phyloP scores from a whole-genome alignment of 2,888 invertebrate genomes.

The Xylocampa areola region DNA sequence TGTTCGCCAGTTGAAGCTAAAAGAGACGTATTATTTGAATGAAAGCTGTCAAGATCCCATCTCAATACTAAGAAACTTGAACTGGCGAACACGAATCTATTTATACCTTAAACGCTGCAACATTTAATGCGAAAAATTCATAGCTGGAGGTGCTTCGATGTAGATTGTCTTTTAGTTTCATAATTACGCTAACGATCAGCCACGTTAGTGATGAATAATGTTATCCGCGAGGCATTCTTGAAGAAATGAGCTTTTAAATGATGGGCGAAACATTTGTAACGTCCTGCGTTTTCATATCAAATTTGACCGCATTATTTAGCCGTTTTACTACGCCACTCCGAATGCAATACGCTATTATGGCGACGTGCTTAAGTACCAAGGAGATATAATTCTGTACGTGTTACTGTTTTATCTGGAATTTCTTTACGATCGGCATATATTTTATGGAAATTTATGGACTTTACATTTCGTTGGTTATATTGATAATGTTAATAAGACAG shows the following conservation, averaged over 20 bases:
- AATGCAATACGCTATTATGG: conserved; percentile 39
- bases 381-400: conserved; percentile 47
- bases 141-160: conserved; percentile 56
- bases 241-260: conserved; percentile 63
- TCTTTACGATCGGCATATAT: conserved; percentile 36
- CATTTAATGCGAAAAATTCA: conserved; percentile 61
- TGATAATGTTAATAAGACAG: conserved; percentile 3
- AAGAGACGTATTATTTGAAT: conserved; percentile 59
- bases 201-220: conserved; percentile 71
- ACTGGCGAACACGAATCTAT: conserved; percentile 34
- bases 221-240: conserved; percentile 59
- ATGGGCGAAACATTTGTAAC: conserved; percentile 50
- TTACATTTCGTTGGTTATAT: conserved; percentile 16
- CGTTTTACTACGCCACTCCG: conserved; percentile 42
- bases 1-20: conserved; percentile 13
- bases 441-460: conserved; percentile 16
- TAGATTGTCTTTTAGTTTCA: conserved; percentile 56
- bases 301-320: conserved; percentile 55
- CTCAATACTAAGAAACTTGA: conserved; percentile 56
- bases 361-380: conserved; percentile 41
- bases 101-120: conserved; percentile 56
- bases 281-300: conserved; percentile 52
- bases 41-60: conserved; percentile 62
- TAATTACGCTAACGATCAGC: conserved; percentile 58
- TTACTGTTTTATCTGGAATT: conserved; percentile 40